phyloP scores from a whole-genome alignment of 64 coral and sea anemone species.

The Actinia tenebrosa region DNA sequence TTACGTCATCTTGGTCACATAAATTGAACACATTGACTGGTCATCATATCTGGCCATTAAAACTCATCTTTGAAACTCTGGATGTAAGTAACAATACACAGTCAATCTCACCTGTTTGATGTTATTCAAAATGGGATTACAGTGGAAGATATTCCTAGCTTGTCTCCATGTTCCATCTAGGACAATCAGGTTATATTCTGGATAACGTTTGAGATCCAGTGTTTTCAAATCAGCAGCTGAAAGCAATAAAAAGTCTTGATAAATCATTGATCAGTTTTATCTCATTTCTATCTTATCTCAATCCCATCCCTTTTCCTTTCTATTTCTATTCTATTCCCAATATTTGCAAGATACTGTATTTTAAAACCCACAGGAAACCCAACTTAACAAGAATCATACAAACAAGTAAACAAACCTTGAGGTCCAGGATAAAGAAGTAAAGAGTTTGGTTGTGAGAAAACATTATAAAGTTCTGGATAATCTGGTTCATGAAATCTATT shows the following conservation, averaged over 20 bases:
- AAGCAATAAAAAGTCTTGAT: background rate
- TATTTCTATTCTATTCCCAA: background rate
- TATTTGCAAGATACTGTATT: background rate
- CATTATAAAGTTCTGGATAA: slow-evolving; percentile 67
- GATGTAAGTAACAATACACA: too few species aligned
- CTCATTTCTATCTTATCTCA: background rate
- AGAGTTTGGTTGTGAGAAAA: slow-evolving; percentile 55
- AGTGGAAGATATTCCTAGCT: slow-evolving; percentile 66
- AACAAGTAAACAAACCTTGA: slow-evolving; percentile 39
- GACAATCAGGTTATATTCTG: slow-evolving; percentile 74
- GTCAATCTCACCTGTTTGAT: slow-evolving; percentile 58
- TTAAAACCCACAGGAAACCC: background rate
- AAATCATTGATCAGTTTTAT: background rate
- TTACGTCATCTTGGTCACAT: too few species aligned
- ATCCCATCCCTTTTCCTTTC: background rate
- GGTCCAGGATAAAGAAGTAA: slow-evolving; percentile 86
- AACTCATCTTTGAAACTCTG: too few species aligned
- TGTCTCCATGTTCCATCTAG: slow-evolving; percentile 96
- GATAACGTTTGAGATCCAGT: background rate
- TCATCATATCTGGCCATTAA: too few species aligned
- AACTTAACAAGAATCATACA: background rate
- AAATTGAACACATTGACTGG: too few species aligned
- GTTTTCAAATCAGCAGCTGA: slow-evolving; percentile 77
- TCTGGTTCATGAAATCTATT: slow-evolving; percentile 46
- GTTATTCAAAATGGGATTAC: slow-evolving; percentile 53